phyloP scores from a whole-genome alignment of 2,888 invertebrate species.

The Lithophane socia region DNA sequence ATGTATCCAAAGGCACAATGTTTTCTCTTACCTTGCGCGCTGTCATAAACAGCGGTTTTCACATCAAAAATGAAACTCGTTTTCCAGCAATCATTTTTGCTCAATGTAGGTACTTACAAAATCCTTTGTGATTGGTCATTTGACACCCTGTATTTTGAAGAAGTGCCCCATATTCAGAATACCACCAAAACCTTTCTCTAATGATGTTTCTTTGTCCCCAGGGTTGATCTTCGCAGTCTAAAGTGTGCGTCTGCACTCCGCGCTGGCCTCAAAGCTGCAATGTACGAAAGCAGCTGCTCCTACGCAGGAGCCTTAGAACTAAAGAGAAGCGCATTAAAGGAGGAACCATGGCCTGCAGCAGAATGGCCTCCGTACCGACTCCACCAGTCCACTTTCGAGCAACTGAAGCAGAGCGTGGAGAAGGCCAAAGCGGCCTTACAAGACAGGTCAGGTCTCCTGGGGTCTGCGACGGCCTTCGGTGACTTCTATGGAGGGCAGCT shows the following conservation, averaged over 20 bases:
- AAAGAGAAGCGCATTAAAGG: slow-evolving; percentile 92
- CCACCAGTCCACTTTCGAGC: slow-evolving; percentile 96
- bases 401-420: slow-evolving; percentile 97
- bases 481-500: slow-evolving; percentile 91
- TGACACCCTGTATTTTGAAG: not conserved
- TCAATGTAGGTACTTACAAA: not conserved
- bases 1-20: too few species aligned
- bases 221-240: slow-evolving; percentile 84
- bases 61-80: not conserved
- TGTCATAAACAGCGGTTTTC: not conserved
- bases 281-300: slow-evolving; percentile 98
- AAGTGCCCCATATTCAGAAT: not conserved
- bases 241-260: slow-evolving; percentile 86
- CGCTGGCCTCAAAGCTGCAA: slow-evolving; percentile 89
- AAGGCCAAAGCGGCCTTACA: slow-evolving; percentile 97
- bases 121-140: not conserved
- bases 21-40: not conserved
- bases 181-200: not conserved
- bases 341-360: slow-evolving; percentile 91
- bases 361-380: slow-evolving; percentile 95
- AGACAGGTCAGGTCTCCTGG: slow-evolving; percentile 92
- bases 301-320: slow-evolving; percentile 96
- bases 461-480: slow-evolving; percentile 94
- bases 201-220: slow-evolving; percentile 60
- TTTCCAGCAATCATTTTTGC: not conserved